These are phyloP conservation scores for Cladopsammia gracilis DNA, from an alignment of 64 coral and sea anemone genomes.

Conservation along the genomic window DNA sequence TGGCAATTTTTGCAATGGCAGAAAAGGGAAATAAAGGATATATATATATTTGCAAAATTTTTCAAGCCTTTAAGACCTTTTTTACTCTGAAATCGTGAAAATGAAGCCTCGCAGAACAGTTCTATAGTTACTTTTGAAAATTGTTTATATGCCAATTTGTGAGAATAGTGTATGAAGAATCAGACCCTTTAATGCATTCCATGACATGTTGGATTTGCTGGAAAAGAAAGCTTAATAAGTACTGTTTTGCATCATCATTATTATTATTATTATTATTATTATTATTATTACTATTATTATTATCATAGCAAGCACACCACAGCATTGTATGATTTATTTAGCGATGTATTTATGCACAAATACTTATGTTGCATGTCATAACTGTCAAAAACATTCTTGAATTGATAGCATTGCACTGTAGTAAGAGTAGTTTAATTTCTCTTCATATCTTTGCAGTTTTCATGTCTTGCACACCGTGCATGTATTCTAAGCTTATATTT, in stretches of 20 bases:
- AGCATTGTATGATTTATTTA: slow-evolving; percentile 16
- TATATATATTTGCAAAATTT: too few relatives aligned
- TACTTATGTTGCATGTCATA: background rate
- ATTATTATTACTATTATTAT: background rate
- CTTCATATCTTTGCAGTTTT: background rate
- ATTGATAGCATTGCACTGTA: too few relatives aligned
- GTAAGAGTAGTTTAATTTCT: background rate
- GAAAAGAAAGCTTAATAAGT: background rate
- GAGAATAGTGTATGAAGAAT: too few relatives aligned
- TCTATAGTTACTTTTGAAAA: too few relatives aligned
- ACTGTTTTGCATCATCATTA: background rate
- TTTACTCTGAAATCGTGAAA: too few relatives aligned
- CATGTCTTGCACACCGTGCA: background rate
- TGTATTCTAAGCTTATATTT: slow-evolving; percentile 26
- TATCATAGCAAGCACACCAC: background rate
- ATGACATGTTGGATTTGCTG: background rate
- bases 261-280: background rate
- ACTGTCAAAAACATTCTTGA: too few relatives aligned
- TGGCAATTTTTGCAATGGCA: too few relatives aligned
- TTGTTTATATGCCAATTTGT: too few relatives aligned
- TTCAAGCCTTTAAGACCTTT: too few relatives aligned
- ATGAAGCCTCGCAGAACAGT: too few relatives aligned
- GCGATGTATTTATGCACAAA: slow-evolving; percentile 31
- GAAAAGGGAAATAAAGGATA: too few relatives aligned
- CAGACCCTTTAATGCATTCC: background rate